Evolutionary conservation across 1,140 invertebrate species (phyloP).

Genomic region (Drosophila ogumai): DNA sequence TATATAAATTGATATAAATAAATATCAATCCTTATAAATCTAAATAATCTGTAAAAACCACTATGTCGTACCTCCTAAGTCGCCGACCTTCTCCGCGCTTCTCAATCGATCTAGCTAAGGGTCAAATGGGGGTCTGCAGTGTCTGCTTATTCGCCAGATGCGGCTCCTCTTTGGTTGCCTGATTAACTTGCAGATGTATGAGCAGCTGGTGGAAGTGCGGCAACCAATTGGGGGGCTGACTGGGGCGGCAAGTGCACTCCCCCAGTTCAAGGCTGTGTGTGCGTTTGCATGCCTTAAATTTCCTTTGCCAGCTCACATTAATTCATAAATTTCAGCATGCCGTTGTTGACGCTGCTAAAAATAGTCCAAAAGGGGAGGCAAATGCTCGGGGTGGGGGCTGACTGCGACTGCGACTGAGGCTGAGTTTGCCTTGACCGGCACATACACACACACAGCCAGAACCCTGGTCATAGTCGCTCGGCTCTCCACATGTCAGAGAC

Average conservation of each 20-base stretch:
- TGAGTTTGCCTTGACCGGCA: constrained; percentile 69
- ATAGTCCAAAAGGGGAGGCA: constrained; percentile 14
- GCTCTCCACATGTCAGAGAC: constrained; percentile 6
- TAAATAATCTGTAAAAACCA: too few relatives aligned
- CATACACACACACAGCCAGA: constrained; percentile 26
- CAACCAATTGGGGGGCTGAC: constrained; percentile 11
- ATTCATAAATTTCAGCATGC: constrained; percentile 46
- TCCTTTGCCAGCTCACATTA: constrained; percentile 29
- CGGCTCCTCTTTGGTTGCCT: constrained; percentile 1
- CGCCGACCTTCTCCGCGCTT: neutral
- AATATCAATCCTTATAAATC: too few relatives aligned
- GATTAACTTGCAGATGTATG: constrained; percentile 36
- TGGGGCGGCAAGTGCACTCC: constrained; percentile 31
- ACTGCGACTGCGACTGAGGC: constrained; percentile 14
- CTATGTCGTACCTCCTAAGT: too few relatives aligned
- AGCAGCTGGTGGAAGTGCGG: constrained; percentile 6
- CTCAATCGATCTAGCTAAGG: neutral
- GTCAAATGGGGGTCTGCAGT: neutral
- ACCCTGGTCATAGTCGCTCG: neutral
- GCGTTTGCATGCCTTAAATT: constrained; percentile 41
- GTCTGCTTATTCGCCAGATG: constrained; percentile 9
- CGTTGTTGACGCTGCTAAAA: constrained; percentile 49
- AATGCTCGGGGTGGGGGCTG: neutral
- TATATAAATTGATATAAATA: too few relatives aligned
- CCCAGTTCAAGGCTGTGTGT: constrained; percentile 46